These are phyloP conservation scores for Coregonus clupeaformis DNA, from an alignment of 2,113 vertebrate genomes.

Conservation along the genomic window DNA sequence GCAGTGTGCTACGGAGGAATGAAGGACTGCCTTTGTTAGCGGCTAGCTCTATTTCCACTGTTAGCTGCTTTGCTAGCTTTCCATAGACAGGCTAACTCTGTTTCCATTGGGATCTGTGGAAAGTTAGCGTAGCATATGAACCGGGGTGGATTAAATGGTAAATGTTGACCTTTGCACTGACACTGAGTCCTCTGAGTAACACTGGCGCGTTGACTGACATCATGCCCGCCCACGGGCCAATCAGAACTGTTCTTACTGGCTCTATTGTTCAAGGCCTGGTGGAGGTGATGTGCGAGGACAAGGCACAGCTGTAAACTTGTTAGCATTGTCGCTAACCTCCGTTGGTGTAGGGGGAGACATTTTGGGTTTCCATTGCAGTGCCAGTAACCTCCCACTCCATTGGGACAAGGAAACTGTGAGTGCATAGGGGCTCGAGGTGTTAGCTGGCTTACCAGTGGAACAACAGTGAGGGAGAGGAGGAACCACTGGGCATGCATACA, in stretches of 20 bases:
- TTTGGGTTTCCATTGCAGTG: background rate
- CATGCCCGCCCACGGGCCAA: slow-evolving; percentile 15
- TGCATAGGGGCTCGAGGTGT: background rate
- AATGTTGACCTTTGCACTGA: slow-evolving; percentile 57
- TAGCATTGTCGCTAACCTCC: background rate
- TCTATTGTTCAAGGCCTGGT: background rate
- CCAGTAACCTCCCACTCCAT: background rate
- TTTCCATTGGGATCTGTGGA: slow-evolving; percentile 12
- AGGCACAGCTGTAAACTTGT: background rate
- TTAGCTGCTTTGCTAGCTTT: too few relatives aligned
- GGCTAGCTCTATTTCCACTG: slow-evolving; percentile 17
- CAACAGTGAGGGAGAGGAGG: background rate
- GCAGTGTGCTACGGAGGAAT: slow-evolving; percentile 4
- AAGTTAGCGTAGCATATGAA: slow-evolving; percentile 25
- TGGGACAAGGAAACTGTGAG: background rate
- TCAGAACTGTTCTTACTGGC: background rate
- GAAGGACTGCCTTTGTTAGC: slow-evolving; percentile 39
- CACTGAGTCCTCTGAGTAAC: slow-evolving; percentile 14
- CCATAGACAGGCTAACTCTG: slow-evolving; percentile 17
- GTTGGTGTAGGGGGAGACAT: background rate
- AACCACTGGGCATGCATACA: background rate
- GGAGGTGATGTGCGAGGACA: background rate
- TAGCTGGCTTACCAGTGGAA: background rate
- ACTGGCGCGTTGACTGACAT: slow-evolving; percentile 36
- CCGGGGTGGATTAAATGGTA: slow-evolving; percentile 16